Evolutionary conservation across 2,888 invertebrate genomes (phyloP).

Genomic region (Yponomeuta cagnagella): DNA sequence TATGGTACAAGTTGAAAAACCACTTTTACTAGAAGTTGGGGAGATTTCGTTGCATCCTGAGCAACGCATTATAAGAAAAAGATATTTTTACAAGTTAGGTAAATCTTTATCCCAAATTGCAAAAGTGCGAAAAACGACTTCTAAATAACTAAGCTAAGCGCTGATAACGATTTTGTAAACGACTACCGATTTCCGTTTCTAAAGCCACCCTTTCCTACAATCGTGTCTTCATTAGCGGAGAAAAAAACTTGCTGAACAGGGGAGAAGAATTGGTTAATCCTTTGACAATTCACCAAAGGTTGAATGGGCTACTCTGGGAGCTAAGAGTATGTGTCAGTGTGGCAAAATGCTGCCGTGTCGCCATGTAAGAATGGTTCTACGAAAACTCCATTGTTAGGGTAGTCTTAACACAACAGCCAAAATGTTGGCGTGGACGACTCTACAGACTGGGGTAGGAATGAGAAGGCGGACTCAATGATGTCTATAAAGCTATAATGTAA

Average conservation of each 20-base stretch:
- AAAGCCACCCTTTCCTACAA: constrained; percentile 27
- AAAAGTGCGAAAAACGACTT: not conserved
- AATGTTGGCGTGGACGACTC: not conserved
- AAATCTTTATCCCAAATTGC: not conserved
- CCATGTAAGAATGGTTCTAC: constrained; percentile 1
- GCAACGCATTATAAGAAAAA: no score
- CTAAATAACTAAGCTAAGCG: not conserved
- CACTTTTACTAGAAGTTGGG: no score
- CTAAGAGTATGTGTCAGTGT: not conserved
- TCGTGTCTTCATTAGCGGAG: constrained; percentile 56
- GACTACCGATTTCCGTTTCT: constrained; percentile 6
- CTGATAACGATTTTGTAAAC: not conserved
- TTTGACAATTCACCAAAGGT: constrained; percentile 38
- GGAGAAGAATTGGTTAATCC: constrained; percentile 52
- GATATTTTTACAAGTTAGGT: not conserved
- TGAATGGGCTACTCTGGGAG: constrained; percentile 33
- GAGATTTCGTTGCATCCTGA: no score
- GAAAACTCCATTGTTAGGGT: constrained; percentile 1
- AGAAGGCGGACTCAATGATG: not conserved
- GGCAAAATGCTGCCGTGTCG: not conserved
- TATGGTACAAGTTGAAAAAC: no score
- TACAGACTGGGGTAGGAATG: not conserved
- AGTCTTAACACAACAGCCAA: constrained; percentile 4
- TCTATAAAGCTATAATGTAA: not conserved
- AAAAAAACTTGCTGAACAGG: constrained; percentile 35